Evolutionary conservation across 2,797 vertebrate genomes (phyloP), one percentile per base, ranked within the genome.

Genomic region (Parauchenoglanis punctatus): DNA sequence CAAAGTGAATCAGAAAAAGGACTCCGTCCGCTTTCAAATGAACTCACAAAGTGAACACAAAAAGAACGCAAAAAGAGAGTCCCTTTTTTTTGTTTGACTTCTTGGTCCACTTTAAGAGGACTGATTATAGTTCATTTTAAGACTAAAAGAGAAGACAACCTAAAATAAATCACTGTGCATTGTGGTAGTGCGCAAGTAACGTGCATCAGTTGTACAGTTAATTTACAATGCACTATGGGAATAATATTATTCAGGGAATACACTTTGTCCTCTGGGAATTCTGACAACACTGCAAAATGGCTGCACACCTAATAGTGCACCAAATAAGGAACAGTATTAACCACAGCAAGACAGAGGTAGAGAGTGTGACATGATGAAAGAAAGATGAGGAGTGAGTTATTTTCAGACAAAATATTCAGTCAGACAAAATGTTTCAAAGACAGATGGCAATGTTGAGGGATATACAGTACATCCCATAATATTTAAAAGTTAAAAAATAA

Each of bases 391-490:
- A 23, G 77, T 46, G 18, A 23, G 52, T 25, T 46, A 28, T 61
- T 75, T 85, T 46, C 35, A 44, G 1, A 63, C 18, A 52, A 65
- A 70, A 80, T 68, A 25, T 70, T 86, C 6, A 77, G 15, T 70
- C 76, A 84, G 40, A 76, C 65, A 78, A 80, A 44, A 68, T 52
- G 52, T 56, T 54, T 70, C 7, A 58, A 73, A 84, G 2, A 73
- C 23, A 73, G 15, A 77, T 63, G 11, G 4, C n/a, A 40, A 12
- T 28, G 17, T 65, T 65, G 0, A 15, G 25, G 25, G 11, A 82
- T 65, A 65, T 82, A 28, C 8, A 52, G 25, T 83, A 67, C 61
- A 52, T 23, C 46, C 4, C 18, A 54, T 18, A 68, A 65, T 78
- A 85, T 78, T 35, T 31, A 54, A 81, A 81, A 23, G 28, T 20